phyloP scores from a whole-genome alignment of 2,888 invertebrate species.

The Polymixis lichenea region DNA sequence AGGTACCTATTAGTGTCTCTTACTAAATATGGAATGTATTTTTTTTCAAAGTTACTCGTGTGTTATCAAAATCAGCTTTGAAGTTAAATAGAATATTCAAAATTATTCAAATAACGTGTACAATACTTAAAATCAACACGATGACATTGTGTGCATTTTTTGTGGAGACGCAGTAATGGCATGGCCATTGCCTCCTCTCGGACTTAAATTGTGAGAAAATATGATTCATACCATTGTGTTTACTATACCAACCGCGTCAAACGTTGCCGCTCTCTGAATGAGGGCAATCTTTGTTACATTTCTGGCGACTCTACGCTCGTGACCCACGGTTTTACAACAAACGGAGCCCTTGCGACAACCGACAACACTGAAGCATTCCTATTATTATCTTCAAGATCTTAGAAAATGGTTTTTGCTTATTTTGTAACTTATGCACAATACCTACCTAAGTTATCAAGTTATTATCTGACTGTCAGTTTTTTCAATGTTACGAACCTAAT shows the following conservation, averaged over 20 bases:
- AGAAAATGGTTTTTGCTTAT: constrained; percentile 26
- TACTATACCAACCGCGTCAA: constrained; percentile 77
- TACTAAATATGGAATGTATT: neutral
- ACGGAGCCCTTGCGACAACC: constrained; percentile 57
- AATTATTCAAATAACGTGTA: constrained; percentile 16
- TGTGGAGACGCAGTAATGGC: constrained; percentile 48
- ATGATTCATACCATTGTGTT: constrained; percentile 84
- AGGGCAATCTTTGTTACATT: constrained; percentile 82
- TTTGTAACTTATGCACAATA: constrained; percentile 20
- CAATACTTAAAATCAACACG: constrained; percentile 27
- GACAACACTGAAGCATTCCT: constrained; percentile 25
- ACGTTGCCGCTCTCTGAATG: constrained; percentile 78
- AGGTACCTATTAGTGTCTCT: neutral
- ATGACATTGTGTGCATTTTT: constrained; percentile 58
- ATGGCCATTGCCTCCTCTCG: constrained; percentile 68
- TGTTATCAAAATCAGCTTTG: neutral
- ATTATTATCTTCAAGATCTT: constrained; percentile 34
- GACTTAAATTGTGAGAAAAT: constrained; percentile 78
- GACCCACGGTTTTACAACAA: constrained; percentile 62
- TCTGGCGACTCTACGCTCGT: constrained; percentile 71
- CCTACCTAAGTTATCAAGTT: neutral
- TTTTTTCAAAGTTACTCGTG: neutral
- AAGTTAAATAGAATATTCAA: neutral
- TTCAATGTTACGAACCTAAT: neutral
- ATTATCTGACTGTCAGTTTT: neutral